These are phyloP conservation scores for Benitochromis conjunctus DNA, from an alignment of 2,113 vertebrate genomes.

Conservation along the genomic window DNA sequence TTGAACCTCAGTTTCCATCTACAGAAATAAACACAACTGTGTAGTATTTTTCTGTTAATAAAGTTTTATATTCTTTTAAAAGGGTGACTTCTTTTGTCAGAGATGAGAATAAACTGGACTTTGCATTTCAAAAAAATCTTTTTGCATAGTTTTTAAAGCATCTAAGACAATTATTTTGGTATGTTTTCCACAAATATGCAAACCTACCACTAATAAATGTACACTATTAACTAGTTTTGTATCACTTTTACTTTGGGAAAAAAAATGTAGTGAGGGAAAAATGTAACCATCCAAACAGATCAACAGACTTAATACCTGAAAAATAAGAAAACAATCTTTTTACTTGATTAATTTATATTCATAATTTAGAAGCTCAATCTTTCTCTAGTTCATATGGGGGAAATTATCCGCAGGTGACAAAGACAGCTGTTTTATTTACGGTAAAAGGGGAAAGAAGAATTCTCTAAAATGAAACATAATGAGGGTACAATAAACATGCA, in stretches of 20 bases:
- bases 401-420: constrained; percentile 34
- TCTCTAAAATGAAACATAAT: constrained; percentile 6
- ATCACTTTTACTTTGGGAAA: not conserved
- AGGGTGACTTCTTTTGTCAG: accelerated
- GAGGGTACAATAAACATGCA: not conserved
- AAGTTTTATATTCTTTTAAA: not conserved
- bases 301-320: not conserved
- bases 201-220: not conserved
- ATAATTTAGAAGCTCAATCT: not conserved
- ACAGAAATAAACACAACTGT: not conserved
- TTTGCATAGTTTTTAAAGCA: not conserved
- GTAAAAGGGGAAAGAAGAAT: not conserved
- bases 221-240: not conserved
- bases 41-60: not conserved
- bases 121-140: not conserved
- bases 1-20: not conserved
- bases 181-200: not conserved
- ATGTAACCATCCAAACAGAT: not conserved
- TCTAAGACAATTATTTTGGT: not conserved
- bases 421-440: constrained; percentile 40
- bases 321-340: not conserved
- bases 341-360: not conserved
- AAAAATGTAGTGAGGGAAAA: not conserved
- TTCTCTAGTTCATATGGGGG: not conserved
- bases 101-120: not conserved